Conservation (phyloP, 1,140 invertebrate species). For the Drosophila saltans region DNA sequence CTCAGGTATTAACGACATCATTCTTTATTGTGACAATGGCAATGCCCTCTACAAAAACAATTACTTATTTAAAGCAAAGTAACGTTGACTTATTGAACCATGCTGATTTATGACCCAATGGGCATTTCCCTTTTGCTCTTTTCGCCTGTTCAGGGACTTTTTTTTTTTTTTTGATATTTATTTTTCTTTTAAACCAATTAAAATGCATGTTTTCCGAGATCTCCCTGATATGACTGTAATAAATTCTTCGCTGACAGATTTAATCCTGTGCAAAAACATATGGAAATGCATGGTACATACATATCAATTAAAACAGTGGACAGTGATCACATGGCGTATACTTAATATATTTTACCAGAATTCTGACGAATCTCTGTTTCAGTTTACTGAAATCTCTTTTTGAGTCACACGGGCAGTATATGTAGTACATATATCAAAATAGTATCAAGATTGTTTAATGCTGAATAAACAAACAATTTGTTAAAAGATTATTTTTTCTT, state of each 20-base stretch:
- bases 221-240: not conserved
- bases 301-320: too few species aligned
- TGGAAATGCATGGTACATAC: too few species aligned
- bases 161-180: not conserved
- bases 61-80: constrained; percentile 6
- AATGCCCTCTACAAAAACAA: not conserved
- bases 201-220: not conserved
- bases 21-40: not conserved
- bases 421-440: too few species aligned
- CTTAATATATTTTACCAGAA: too few species aligned
- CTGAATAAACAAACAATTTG: too few species aligned
- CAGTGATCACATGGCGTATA: too few species aligned
- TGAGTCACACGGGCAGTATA: too few species aligned
- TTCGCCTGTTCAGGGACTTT: not conserved
- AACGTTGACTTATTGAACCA: constrained; percentile 3
- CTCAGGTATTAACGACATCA: not conserved
- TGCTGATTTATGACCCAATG: constrained; percentile 5
- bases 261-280: not conserved
- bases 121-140: not conserved
- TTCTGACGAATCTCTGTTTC: too few species aligned
- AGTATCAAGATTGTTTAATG: too few species aligned
- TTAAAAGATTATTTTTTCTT: too few species aligned
- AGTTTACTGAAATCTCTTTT: too few species aligned
- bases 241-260: not conserved
- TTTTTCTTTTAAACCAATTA: constrained; percentile 6